A percentile compares a stretch with the other conserved stretches of the same genome.
These are phyloP conservation scores for Lapara coniferarum DNA, from an alignment of 2,888 invertebrate genomes.

Conservation along the genomic window DNA sequence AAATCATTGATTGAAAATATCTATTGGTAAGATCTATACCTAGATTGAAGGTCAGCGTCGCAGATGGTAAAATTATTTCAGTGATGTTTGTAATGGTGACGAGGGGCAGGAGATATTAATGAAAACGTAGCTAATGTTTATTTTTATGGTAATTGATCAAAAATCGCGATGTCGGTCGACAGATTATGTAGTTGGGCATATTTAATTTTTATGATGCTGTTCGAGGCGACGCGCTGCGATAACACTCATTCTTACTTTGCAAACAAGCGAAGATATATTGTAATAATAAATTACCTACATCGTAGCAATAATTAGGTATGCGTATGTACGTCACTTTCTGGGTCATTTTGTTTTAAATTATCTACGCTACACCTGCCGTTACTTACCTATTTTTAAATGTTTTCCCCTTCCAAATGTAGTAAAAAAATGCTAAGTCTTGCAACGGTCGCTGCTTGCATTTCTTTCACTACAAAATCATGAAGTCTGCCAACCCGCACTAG, in stretches of 20 bases:
- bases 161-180: constrained; percentile 17
- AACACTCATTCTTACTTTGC: constrained; percentile 39
- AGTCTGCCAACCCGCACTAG: too few species aligned
- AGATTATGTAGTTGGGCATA: constrained; percentile 29
- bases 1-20: too few species aligned
- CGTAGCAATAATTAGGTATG: not conserved
- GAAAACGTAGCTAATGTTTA: not conserved
- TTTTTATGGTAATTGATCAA: constrained; percentile 18
- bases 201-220: constrained; percentile 42
- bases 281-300: constrained; percentile 33
- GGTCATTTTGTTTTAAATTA: not conserved
- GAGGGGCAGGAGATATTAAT: not conserved
- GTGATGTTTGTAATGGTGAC: not conserved
- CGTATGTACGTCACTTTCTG: not conserved
- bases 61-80: not conserved
- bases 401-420: too few species aligned
- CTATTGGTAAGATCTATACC: too few species aligned
- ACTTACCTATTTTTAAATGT: too few species aligned
- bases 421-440: too few species aligned
- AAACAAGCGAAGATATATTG: constrained; percentile 44
- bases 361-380: too few species aligned
- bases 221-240: constrained; percentile 37
- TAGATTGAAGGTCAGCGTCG: not conserved
- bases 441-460: too few species aligned
- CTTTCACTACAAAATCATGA: too few species aligned